Percentiles rank a stretch among this genome's conserved stretches.
These are phyloP conservation scores for Machaerirhynchus nigripectus DNA, from an alignment of 2,113 vertebrate genomes.

Conservation along the genomic window DNA sequence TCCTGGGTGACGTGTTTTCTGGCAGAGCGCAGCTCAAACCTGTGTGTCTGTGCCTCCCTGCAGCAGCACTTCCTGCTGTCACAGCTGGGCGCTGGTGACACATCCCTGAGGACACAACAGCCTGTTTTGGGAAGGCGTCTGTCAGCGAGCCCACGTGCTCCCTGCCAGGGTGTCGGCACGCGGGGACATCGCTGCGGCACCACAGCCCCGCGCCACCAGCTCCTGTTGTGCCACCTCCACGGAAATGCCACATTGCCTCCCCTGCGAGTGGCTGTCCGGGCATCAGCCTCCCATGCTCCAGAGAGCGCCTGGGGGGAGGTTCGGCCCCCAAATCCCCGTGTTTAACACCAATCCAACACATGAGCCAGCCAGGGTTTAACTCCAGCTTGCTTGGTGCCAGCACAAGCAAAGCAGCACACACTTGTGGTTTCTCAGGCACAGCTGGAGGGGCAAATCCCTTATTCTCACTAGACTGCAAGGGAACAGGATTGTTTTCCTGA, in stretches of 20 bases:
- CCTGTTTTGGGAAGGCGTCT: neutral
- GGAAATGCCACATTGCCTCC: neutral
- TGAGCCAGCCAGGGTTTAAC: neutral
- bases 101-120: neutral
- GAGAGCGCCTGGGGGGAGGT: neutral
- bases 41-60: neutral
- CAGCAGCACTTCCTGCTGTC: neutral
- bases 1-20: rapidly evolving
- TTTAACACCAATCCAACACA: neutral
- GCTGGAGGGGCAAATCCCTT: neutral
- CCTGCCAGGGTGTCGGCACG: rapidly evolving
- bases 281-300: rapidly evolving
- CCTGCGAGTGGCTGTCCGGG: rapidly evolving
- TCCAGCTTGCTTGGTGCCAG: neutral
- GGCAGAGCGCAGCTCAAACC: neutral
- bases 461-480: neutral
- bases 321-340: neutral
- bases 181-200: neutral
- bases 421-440: neutral
- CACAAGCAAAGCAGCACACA: rapidly evolving
- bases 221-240: rapidly evolving
- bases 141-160: rapidly evolving
- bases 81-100: rapidly evolving
- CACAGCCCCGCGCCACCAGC: neutral
- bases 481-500: neutral